Evolutionary conservation across 2,888 invertebrate species (phyloP).

Genomic region (Lycophotia porphyrea): DNA sequence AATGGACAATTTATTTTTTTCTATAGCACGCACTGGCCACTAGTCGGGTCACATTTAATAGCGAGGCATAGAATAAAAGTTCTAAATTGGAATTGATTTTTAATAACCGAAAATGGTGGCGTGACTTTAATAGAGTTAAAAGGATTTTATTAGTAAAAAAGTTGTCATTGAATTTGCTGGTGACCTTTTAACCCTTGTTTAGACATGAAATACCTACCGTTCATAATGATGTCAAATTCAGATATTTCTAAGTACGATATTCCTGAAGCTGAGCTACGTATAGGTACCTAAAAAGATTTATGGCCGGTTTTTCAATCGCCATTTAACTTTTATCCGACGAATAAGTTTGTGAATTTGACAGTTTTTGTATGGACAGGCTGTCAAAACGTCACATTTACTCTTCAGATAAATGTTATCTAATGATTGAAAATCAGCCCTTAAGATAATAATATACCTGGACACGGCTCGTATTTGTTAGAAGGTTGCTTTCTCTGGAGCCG

Average conservation of each 20-base stretch:
- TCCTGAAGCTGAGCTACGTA: not conserved
- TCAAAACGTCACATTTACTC: too few relatives aligned
- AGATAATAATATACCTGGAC: too few relatives aligned
- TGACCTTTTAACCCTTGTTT: not conserved
- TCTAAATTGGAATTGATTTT: conserved; percentile 43
- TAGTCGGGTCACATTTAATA: conserved; percentile 67
- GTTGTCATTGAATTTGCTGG: not conserved
- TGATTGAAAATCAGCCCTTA: too few relatives aligned
- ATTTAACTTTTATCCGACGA: too few relatives aligned
- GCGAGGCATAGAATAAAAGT: conserved; percentile 63
- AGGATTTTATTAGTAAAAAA: not conserved
- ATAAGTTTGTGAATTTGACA: too few relatives aligned
- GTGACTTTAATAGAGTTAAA: conserved; percentile 2
- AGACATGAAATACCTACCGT: not conserved
- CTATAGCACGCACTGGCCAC: conserved; percentile 68
- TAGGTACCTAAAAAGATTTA: too few relatives aligned
- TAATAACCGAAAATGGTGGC: conserved; percentile 26
- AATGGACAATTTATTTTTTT: conserved; percentile 73
- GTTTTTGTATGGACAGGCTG: too few relatives aligned
- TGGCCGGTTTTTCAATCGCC: too few relatives aligned
- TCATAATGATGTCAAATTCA: not conserved
- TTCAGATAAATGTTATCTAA: too few relatives aligned
- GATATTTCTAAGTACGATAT: not conserved
- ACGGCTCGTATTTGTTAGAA: too few relatives aligned
- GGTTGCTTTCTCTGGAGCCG: too few relatives aligned